Evolutionary conservation across 23 tunicate species (phyloP).

Genomic region (Oikopleura albicans): DNA sequence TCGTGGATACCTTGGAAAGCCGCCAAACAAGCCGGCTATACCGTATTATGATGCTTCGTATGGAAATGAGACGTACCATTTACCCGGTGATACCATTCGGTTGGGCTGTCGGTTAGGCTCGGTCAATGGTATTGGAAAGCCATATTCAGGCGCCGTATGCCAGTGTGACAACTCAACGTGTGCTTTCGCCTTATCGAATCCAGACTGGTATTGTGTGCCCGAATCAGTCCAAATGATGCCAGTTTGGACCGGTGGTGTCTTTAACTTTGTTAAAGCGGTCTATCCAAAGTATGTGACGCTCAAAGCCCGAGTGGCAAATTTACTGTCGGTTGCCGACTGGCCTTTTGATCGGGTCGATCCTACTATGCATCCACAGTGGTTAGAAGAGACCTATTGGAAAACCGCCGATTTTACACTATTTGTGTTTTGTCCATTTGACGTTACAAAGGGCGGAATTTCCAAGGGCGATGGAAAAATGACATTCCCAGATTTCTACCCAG

Average conservation of each 20-base stretch:
- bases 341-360: not conserved
- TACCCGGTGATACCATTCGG: not conserved
- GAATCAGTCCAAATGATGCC: not conserved
- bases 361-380: not conserved
- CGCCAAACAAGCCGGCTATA: not conserved
- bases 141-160: not conserved
- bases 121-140: not conserved
- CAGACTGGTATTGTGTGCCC: not conserved
- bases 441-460: not conserved
- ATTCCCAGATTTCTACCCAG: not conserved
- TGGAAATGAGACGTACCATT: not conserved
- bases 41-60: not conserved
- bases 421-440: constrained; percentile 13
- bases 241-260: not conserved
- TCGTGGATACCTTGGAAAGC: not conserved
- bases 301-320: not conserved
- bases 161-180: not conserved
- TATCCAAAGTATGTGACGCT: not conserved
- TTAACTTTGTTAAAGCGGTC: not conserved
- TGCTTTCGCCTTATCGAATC: not conserved
- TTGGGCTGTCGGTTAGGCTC: not conserved
- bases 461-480: not conserved
- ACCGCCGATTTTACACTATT: not conserved
- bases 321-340: not conserved
- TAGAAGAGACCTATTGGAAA: not conserved